A percentile compares a stretch with the other conserved stretches of the same genome.
These are phyloP conservation scores for Rhopalosiphum padi DNA, from an alignment of 1,140 invertebrate genomes.

Conservation along the genomic window DNA sequence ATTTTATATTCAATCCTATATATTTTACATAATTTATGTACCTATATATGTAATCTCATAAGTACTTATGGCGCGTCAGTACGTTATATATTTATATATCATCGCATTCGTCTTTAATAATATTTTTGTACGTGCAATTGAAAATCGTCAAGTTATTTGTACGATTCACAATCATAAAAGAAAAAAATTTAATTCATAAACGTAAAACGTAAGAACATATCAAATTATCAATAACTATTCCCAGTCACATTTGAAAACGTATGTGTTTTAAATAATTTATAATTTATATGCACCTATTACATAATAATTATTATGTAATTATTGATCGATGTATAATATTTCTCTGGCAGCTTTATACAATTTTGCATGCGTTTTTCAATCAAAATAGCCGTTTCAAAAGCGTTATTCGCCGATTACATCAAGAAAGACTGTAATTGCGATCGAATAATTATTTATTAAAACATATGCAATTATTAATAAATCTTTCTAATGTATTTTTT, in stretches of 20 bases:
- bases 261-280: neutral
- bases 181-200: constrained; percentile 11
- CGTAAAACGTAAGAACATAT: neutral
- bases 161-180: neutral
- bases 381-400: neutral
- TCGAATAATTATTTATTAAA: neutral
- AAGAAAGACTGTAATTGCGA: neutral
- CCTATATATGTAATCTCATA: neutral
- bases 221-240: neutral
- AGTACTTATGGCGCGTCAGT: neutral
- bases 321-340: neutral
- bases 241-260: neutral
- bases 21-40: neutral
- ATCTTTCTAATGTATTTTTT: neutral
- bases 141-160: neutral
- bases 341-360: neutral
- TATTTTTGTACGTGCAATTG: neutral
- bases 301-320: neutral
- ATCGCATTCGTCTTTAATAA: neutral
- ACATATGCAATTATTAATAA: neutral
- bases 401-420: neutral
- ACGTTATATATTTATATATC: neutral
- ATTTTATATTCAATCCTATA: neutral
- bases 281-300: neutral
- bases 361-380: neutral